Percentiles rank a stretch among this genome's conserved stretches.
phyloP scores from a whole-genome alignment of 2,888 invertebrate species.

The Acronicta psi region DNA sequence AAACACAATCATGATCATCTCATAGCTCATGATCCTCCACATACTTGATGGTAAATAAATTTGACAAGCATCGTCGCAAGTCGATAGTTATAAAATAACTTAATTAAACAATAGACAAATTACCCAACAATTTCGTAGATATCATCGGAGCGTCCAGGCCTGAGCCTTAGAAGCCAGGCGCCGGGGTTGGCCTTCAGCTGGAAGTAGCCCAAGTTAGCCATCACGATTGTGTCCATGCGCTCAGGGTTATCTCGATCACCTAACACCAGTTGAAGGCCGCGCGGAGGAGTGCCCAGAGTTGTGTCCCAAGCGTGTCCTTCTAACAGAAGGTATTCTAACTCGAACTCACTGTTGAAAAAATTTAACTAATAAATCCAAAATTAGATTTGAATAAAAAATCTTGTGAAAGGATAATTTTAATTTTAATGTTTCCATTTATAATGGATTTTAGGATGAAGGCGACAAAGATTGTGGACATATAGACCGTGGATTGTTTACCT shows the following conservation, averaged over 20 bases:
- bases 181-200: constrained; percentile 98
- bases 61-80: no score
- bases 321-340: constrained; percentile 97
- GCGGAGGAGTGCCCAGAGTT: constrained; percentile 96
- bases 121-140: constrained; percentile 97
- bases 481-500: constrained; percentile 87
- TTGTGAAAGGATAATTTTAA: no score
- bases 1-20: no score
- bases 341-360: constrained; percentile 93
- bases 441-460: no score
- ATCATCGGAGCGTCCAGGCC: constrained; percentile 98
- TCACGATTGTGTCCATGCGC: constrained; percentile 99
- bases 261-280: constrained; percentile 98
- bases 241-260: constrained; percentile 94
- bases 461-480: no score
- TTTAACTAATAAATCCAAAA: neutral
- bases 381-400: neutral
- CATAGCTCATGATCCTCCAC: no score
- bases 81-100: no score
- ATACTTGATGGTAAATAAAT: no score
- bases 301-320: constrained; percentile 99
- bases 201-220: constrained; percentile 99
- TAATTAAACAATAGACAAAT: constrained; percentile 10
- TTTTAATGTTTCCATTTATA: no score
- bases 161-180: constrained; percentile 96